phyloP scores from a whole-genome alignment of 1,140 invertebrate genomes.

The Andrena cerasifolii region DNA sequence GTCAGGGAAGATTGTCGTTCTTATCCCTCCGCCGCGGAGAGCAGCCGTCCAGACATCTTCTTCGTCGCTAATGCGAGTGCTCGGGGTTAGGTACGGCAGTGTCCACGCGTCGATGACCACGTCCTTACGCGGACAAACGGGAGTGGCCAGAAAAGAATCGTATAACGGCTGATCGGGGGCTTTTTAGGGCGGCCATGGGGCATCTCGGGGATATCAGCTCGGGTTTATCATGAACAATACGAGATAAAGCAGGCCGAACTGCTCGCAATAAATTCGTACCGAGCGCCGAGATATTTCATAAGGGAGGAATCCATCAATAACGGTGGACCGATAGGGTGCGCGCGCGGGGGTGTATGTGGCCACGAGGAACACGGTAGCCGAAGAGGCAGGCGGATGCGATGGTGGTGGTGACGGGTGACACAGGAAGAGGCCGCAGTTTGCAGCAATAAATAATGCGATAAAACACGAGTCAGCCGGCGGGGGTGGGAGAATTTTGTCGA shows the following conservation, averaged over 20 bases:
- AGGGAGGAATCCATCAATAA: constrained; percentile 83
- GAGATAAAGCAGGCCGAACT: constrained; percentile 81
- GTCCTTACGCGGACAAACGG: constrained; percentile 26
- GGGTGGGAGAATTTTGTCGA: constrained; percentile 60
- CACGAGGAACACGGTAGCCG: constrained; percentile 11
- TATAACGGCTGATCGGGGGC: constrained; percentile 68
- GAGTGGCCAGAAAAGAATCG: constrained; percentile 46
- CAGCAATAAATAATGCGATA: constrained; percentile 82
- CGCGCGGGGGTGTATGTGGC: constrained; percentile 30
- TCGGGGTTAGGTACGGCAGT: constrained; percentile 6
- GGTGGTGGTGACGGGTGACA: constrained; percentile 24
- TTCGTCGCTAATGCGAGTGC: constrained; percentile 51
- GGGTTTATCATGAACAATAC: constrained; percentile 82
- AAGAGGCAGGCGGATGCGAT: constrained; percentile 30
- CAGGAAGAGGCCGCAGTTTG: constrained; percentile 60
- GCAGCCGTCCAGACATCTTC: constrained; percentile 25
- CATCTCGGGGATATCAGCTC: constrained; percentile 74
- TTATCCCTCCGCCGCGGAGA: constrained; percentile 36
- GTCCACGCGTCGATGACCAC: constrained; percentile 19
- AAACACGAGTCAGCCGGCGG: constrained; percentile 79
- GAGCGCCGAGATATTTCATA: constrained; percentile 81
- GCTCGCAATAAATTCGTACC: constrained; percentile 81
- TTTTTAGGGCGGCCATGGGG: constrained; percentile 67
- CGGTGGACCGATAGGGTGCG: constrained; percentile 45
- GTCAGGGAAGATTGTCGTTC: constrained; percentile 40